Conservation (phyloP, 2,113 vertebrate species). For the Zapornia atra region DNA sequence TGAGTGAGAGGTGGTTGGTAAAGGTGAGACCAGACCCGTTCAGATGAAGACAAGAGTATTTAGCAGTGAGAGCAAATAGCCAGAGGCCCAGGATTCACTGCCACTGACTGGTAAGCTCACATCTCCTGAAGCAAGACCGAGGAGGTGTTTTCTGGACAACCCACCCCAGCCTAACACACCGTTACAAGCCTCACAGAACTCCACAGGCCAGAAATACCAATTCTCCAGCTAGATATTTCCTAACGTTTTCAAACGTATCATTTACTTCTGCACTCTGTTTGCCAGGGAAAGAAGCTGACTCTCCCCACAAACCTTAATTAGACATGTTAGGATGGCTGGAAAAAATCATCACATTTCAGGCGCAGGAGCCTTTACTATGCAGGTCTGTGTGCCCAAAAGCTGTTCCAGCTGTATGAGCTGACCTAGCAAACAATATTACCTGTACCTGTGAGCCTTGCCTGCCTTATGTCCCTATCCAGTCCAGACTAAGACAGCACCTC, state of each 20-base stretch:
- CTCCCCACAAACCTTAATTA: conserved; percentile 8
- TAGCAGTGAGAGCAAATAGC: neutral
- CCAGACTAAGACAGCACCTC: neutral
- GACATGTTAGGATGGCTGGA: neutral
- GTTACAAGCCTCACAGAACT: neutral
- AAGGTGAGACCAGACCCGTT: neutral
- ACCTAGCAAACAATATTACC: conserved; percentile 33
- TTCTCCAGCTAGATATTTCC: neutral
- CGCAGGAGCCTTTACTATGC: neutral
- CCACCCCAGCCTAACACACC: neutral
- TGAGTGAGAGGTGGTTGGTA: fast-evolving
- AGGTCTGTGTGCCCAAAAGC: neutral
- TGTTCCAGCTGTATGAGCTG: neutral
- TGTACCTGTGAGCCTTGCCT: neutral
- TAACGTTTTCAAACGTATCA: neutral
- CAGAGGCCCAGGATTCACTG: neutral
- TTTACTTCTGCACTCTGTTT: neutral
- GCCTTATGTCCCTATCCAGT: conserved; percentile 6
- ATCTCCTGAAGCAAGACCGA: neutral
- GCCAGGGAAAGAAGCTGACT: conserved; percentile 11
- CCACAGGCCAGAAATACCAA: neutral
- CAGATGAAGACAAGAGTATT: neutral
- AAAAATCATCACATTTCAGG: conserved; percentile 37
- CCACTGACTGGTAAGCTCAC: neutral
- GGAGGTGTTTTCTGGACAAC: neutral